Evolutionary conservation across 2,113 vertebrate genomes (phyloP), one percentile per base, ranked within the genome.

Genomic region (Pandion haliaetus): DNA sequence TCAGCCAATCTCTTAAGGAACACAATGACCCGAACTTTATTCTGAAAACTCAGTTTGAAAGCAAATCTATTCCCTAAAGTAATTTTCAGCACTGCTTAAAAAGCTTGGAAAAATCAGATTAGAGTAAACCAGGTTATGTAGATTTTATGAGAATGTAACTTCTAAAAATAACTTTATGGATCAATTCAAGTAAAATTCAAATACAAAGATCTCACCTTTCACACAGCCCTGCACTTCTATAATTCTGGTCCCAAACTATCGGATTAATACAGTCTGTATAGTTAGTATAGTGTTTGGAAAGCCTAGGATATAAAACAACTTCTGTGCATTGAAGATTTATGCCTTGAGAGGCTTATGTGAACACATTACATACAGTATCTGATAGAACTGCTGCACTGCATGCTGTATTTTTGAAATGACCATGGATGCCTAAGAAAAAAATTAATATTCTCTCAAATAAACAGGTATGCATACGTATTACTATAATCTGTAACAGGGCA

Each of bases 1-100:
- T 93, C 82, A 96, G 96, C 96, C 96, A 97, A 96, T 88, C 81
- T 97, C 79, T 91, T 96, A 95, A 97, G 91, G 67, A 98, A 97
- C 90, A 97, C 66, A 92, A 63, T 98, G 88, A 97, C 73, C 94
- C 52, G 42, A 96, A 95, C 95, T 97, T 97, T 95, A 97, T 97
- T 97, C 95, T 92, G 96, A 98, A 97, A 98, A 96, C 93, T 96
- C 95, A 66, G 95, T 98, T 97, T 97, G 96, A 98, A 98, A 97
- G 96, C 90, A 93, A 96, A 94, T 95, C 96, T 97, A 97, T 97
- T 98, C 97, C 97, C 97, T 97, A 97, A 98, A 97, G 97, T 95
- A 97, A 98, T 97, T 97, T 94, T 88, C 96, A 95, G 94, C 88
- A 96, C 86, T 97, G 92, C 90, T 97, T 97, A 97, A 98, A 96